phyloP scores from a whole-genome alignment of 1,140 invertebrate species.

The Drosophila orena region DNA sequence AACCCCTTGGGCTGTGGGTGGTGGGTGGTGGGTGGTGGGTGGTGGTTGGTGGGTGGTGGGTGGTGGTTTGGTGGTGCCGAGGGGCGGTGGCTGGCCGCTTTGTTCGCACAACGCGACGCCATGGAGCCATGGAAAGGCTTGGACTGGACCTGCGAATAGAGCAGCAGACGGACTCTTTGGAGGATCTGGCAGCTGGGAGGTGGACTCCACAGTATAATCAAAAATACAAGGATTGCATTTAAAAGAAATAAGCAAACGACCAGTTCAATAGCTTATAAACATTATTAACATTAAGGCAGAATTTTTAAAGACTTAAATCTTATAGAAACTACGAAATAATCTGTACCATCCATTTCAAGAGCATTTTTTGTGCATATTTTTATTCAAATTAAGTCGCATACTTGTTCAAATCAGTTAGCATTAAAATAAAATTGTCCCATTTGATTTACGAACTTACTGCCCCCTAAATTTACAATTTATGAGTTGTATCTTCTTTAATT shows the following conservation, averaged over 20 bases:
- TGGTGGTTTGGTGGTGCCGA: neutral
- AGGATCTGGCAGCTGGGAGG: neutral
- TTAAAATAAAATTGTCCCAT: too few species aligned
- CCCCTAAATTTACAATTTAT: too few species aligned
- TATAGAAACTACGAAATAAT: too few species aligned
- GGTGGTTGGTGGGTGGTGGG: neutral
- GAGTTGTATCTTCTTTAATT: too few species aligned
- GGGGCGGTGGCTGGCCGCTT: constrained; percentile 12
- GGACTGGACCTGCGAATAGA: constrained; percentile 52
- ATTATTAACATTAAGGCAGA: too few species aligned
- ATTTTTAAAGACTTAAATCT: too few species aligned
- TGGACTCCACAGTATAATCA: constrained; percentile 9
- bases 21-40: neutral
- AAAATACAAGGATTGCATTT: constrained; percentile 3
- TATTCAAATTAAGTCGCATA: too few species aligned
- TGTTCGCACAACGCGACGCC: constrained; percentile 43
- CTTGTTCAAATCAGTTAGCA: too few species aligned
- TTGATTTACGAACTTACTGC: too few species aligned
- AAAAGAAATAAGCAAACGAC: neutral
- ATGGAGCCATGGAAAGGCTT: constrained; percentile 49
- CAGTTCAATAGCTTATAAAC: too few species aligned
- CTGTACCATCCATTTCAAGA: too few species aligned
- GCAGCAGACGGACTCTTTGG: constrained; percentile 24
- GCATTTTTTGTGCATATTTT: too few species aligned
- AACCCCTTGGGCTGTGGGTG: neutral